Evolutionary conservation across 1,140 invertebrate species (phyloP).

Genomic region (Drosophila pruinosa): DNA sequence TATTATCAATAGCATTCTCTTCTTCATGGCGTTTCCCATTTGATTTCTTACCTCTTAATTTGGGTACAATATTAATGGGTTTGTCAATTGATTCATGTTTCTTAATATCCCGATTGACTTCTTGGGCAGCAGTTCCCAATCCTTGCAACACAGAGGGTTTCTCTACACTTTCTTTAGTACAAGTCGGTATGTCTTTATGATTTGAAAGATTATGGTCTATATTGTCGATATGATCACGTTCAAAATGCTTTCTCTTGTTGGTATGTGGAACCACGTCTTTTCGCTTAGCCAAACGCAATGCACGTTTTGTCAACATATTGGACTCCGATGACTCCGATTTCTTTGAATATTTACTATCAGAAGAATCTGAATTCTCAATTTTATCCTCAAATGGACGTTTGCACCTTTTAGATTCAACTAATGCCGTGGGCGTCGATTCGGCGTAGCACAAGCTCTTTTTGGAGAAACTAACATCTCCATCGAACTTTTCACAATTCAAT

Average conservation of each 20-base stretch:
- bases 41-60: slow-evolving; percentile 83
- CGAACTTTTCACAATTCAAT: slow-evolving; percentile 14
- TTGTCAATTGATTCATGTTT: slow-evolving; percentile 51
- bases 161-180: slow-evolving; percentile 4
- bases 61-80: slow-evolving; percentile 74
- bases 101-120: slow-evolving; percentile 11
- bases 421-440: slow-evolving; percentile 23
- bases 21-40: slow-evolving; percentile 64
- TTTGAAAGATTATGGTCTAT: background rate
- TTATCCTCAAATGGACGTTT: slow-evolving; percentile 46
- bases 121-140: slow-evolving; percentile 3
- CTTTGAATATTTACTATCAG: slow-evolving; percentile 54
- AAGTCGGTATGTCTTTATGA: background rate
- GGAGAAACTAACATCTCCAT: slow-evolving; percentile 6
- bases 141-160: background rate
- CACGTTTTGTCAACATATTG: slow-evolving; percentile 56
- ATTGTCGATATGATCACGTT: slow-evolving; percentile 34
- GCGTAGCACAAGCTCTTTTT: slow-evolving; percentile 23
- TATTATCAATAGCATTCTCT: slow-evolving; percentile 14
- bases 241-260: slow-evolving; percentile 74
- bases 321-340: slow-evolving; percentile 54
- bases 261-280: slow-evolving; percentile 78
- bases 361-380: slow-evolving; percentile 57
- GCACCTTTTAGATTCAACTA: slow-evolving; percentile 36
- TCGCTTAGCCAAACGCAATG: slow-evolving; percentile 67